Evolutionary conservation across 92 coral and sea anemone species (phyloP).

Genomic region (Nematostella vectensis): DNA sequence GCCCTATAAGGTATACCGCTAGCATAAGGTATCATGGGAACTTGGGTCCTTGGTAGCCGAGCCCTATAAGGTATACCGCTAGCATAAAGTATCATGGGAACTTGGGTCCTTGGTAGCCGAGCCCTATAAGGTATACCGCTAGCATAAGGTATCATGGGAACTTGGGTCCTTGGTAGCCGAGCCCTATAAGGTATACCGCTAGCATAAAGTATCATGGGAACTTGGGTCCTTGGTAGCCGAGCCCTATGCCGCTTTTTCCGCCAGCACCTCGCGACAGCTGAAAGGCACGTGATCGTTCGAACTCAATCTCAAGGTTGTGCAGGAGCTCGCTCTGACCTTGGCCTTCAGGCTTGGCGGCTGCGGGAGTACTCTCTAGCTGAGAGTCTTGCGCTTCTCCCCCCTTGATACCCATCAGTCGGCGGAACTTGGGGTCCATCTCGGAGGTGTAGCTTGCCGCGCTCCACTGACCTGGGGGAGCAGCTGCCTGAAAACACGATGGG

Average conservation of each 20-base stretch:
- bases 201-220: slow-evolving; percentile 1
- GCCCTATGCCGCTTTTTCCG: slow-evolving; percentile 97
- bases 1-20: no score
- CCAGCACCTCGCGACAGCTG: slow-evolving; percentile 99
- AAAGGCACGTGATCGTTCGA: slow-evolving; percentile 94
- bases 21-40: no score
- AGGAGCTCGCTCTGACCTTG: slow-evolving; percentile 46
- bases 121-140: slow-evolving; percentile 86
- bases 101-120: no score
- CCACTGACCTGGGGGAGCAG: slow-evolving; percentile 56
- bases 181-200: slow-evolving; percentile 13
- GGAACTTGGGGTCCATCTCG: slow-evolving; percentile 94
- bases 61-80: slow-evolving; percentile 95
- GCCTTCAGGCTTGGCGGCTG: slow-evolving; percentile 15
- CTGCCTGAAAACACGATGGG: slow-evolving; percentile 13
- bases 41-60: slow-evolving; percentile 74
- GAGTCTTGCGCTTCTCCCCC: slow-evolving; percentile 16
- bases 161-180: slow-evolving; percentile 30
- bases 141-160: slow-evolving; percentile 69
- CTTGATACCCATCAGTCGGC: slow-evolving; percentile 96
- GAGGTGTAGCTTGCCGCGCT: slow-evolving; percentile 62
- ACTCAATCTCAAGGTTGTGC: slow-evolving; percentile 81
- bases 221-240: slow-evolving; percentile 78
- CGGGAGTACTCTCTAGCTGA: slow-evolving; percentile 10
- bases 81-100: no score